Evolutionary conservation across 2,888 invertebrate species (phyloP), one percentile per base, ranked within the genome.

Genomic region (Pediacus dermestoides): DNA sequence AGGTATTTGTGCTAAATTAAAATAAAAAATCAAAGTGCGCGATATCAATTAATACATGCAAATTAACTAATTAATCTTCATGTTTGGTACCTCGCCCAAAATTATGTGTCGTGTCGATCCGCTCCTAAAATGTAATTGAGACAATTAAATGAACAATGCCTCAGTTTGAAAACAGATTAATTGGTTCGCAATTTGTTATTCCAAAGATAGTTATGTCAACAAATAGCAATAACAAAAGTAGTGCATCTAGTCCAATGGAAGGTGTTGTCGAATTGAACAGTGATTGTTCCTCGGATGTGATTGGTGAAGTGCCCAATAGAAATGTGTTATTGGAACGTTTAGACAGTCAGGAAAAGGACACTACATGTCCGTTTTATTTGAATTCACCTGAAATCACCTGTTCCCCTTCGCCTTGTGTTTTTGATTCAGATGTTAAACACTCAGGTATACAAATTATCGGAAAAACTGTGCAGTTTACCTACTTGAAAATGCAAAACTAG

Each of bases 341-440:
- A 10, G 9, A 44, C 14, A 21, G 26, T 6, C 32, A 36, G 13
- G 33, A 40, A 22, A n/a, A n/a, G n/a, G 23, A 21, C 13, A 3
- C 34, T 9, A 34, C 31, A 9, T 30, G 40, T 15, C 25, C 16
- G 9, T 34, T 26, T 11, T 40, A 37, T n/a, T 14, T 48, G 23
- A 52, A 44, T 16, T 66, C 64, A 3, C 67, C 67, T 16, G 62
- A 61, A 47, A 69, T 69, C 21, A 63, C 61, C 16, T 69, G 68
- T 49, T 68, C 64, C 3, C 68, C 67, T 1, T 67, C 61, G 9
- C 68, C 68, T 2, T 67, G 68, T 37, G 52, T 65, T 30, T 67
- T 60, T 44, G 67, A 66, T 40, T 48, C 48, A 16, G 48, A 56
- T 26, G 34, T 41, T 33, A 45, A 46, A 28, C 7, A 28, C n/a